phyloP scores from a whole-genome alignment of 2,888 invertebrate genomes.

The Fissipunctia ypsillon region DNA sequence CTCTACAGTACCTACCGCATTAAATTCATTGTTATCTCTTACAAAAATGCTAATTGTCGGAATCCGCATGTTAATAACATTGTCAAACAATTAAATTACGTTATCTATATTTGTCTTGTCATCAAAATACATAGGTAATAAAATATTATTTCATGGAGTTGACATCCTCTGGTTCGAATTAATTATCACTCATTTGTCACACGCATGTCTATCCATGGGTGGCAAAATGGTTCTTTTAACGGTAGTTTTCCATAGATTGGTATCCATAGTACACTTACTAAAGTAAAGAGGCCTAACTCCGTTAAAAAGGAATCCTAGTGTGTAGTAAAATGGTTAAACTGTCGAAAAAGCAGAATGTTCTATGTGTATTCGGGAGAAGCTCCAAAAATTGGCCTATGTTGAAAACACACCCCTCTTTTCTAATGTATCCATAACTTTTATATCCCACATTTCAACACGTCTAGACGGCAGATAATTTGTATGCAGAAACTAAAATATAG shows the following conservation, averaged over 20 bases:
- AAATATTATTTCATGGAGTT: slow-evolving; percentile 43
- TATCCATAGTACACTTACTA: not conserved
- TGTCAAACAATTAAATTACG: slow-evolving; percentile 54
- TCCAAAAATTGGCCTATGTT: slow-evolving; percentile 1
- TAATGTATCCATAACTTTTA: slow-evolving; percentile 19
- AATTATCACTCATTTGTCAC: slow-evolving; percentile 24
- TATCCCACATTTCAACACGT: slow-evolving; percentile 32
- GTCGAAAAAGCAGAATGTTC: not conserved
- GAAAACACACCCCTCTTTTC: not conserved
- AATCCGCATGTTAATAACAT: slow-evolving; percentile 60
- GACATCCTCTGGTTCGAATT: slow-evolving; percentile 33
- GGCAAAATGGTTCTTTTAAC: not conserved
- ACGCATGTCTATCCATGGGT: not conserved
- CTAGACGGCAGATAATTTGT: slow-evolving; percentile 51
- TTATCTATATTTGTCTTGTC: slow-evolving; percentile 57
- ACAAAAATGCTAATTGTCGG: slow-evolving; percentile 62
- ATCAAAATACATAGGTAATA: slow-evolving; percentile 51
- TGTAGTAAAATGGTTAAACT: not conserved
- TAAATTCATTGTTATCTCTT: slow-evolving; percentile 53
- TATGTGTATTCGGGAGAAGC: not conserved
- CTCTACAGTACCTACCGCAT: slow-evolving; percentile 9
- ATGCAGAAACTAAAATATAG: slow-evolving; percentile 42
- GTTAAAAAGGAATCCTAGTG: not conserved
- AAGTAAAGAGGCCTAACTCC: not conserved
- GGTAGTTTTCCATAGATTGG: not conserved